Evolutionary conservation across 30 jellyfish, hydroid and myxozoan species (phyloP).

Genomic region (Catostylus mosaicus): DNA sequence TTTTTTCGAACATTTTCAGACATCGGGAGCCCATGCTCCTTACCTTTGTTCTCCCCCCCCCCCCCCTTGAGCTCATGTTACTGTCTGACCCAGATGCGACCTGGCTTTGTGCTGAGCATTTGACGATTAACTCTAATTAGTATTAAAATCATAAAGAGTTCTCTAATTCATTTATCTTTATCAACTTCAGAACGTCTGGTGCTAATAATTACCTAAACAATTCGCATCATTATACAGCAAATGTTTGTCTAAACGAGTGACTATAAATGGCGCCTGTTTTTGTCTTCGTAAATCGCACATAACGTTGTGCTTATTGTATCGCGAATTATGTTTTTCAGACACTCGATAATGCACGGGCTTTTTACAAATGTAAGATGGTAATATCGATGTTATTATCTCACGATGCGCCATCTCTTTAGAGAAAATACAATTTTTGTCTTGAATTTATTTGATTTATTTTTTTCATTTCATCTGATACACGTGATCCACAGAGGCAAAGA

Average conservation of each 20-base stretch:
- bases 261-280: slow-evolving; percentile 11
- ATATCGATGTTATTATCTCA: neutral
- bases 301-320: neutral
- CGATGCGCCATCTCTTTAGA: neutral
- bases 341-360: too few relatives aligned
- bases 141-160: neutral
- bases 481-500: too few relatives aligned
- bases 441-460: too few relatives aligned
- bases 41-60: too few relatives aligned
- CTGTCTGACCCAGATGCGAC: too few relatives aligned
- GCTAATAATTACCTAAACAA: neutral
- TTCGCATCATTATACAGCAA: neutral
- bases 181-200: neutral
- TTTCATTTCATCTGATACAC: too few relatives aligned
- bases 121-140: neutral
- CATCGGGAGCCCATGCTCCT: too few relatives aligned
- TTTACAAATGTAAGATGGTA: too few relatives aligned
- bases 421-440: neutral
- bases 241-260: slow-evolving; percentile 25
- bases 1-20: too few relatives aligned
- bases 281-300: neutral
- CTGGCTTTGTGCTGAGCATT: too few relatives aligned
- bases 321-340: too few relatives aligned
- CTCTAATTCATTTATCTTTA: neutral
- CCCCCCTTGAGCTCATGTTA: too few relatives aligned